Base-by-base conservation (phyloP, 2,888 invertebrate species). In the Sericinus montela region DNA sequence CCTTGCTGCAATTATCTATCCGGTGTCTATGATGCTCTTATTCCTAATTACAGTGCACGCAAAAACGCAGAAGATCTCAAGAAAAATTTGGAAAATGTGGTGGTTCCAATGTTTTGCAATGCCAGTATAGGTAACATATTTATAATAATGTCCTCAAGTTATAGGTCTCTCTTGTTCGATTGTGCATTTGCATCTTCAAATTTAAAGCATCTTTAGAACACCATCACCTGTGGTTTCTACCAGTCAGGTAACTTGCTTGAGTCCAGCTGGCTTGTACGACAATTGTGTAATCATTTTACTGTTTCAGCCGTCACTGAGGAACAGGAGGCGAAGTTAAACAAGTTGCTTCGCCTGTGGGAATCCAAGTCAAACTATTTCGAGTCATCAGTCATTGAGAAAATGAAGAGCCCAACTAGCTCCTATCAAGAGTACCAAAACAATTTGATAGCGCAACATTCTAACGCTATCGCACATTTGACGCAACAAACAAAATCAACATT, bases 61-160 rank as follows among this genome's bases (percentile, higher is more conserved):
- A 99, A 98, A 91, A 97, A 96, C 90, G 95, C 96, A 54, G 95
- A 95, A 83, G 96, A 97, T 76, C 91, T 99, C 80, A 96, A 97
- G 90, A 94, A 95, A 86, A 94, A 96, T 73, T 91, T 99, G 86
- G 97, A 98, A 90, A 94, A 93, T 75, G 97, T 98, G 69, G 98
- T 99, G 66, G 96, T 98, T 70, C 98, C 98, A 66, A 97, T 99
- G 94, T 99, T 98, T 91, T 98, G 98, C 89, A 96, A 96, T 82
- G 94, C 98, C 61, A 94, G 94, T 79, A 91, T 95, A 75, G 93
- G 93, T 82, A 91, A 90, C 89, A 82, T 82, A 84, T 87, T 88
- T 87, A 80, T 87, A 86, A 85, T 88, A 88, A 88, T 85, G 87
- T 86, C 84, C 73, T 62, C 63, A 60, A 85, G 83, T 79, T 76